Evolutionary conservation across 2,888 invertebrate genomes (phyloP).

Genomic region (Cecidostiba fungosa): DNA sequence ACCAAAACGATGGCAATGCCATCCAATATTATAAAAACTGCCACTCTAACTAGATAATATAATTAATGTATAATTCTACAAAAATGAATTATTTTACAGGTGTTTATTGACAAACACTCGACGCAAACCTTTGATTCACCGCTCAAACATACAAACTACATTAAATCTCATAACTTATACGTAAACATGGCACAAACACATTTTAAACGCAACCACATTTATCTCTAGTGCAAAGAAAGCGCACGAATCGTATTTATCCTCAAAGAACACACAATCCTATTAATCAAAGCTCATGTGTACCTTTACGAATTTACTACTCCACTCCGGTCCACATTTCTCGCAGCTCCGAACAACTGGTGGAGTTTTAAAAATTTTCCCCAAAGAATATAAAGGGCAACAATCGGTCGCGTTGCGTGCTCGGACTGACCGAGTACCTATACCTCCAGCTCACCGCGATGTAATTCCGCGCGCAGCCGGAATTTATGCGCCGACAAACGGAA

Average conservation of each 20-base stretch:
- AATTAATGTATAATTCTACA: too few species aligned
- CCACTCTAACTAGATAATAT: too few species aligned
- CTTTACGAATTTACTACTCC: neutral
- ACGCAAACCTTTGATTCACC: too few species aligned
- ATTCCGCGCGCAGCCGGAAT: constrained; percentile 36
- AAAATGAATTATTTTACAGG: too few species aligned
- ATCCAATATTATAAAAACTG: too few species aligned
- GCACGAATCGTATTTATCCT: neutral
- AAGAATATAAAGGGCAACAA: constrained; percentile 39
- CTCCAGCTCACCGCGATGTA: neutral
- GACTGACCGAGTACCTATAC: constrained; percentile 35
- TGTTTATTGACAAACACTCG: too few species aligned
- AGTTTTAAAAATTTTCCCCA: neutral
- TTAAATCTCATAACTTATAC: too few species aligned
- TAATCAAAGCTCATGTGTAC: neutral
- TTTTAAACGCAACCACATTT: too few species aligned
- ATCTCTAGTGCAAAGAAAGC: neutral
- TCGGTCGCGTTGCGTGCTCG: constrained; percentile 52
- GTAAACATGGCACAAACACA: too few species aligned
- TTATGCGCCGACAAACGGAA: constrained; percentile 48
- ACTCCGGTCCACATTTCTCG: neutral
- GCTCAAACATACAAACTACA: too few species aligned
- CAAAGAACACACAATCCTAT: neutral
- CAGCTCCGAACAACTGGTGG: neutral
- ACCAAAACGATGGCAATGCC: too few species aligned